Evolutionary conservation across 2,888 invertebrate genomes (phyloP).

Genomic region (Toxonevra muliebris): DNA sequence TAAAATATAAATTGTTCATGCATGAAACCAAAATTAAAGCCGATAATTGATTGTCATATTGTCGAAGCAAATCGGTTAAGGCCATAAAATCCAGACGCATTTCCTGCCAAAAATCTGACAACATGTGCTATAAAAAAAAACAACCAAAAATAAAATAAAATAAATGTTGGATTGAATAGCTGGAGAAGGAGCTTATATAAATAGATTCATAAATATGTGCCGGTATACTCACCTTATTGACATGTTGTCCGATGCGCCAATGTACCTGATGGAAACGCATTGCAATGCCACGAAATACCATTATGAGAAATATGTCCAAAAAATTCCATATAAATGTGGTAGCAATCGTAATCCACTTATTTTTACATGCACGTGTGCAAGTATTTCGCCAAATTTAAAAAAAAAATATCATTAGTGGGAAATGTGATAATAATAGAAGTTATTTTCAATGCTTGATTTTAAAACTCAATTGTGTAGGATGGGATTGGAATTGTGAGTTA

Average conservation of each 20-base stretch:
- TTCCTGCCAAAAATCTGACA: constrained; percentile 73
- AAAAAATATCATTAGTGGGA: no score
- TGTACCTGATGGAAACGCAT: constrained; percentile 73
- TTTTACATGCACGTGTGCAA: no score
- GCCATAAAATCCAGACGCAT: constrained; percentile 73
- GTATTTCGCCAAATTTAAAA: no score
- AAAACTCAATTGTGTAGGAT: no score
- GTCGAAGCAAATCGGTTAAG: constrained; percentile 70
- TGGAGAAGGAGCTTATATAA: no score
- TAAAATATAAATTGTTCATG: constrained; percentile 76
- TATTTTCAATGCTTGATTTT: no score
- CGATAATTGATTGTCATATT: constrained; percentile 71
- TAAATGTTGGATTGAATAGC: no score
- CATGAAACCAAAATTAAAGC: constrained; percentile 74
- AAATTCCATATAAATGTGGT: constrained; percentile 79
- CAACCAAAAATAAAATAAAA: no score
- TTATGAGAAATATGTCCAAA: constrained; percentile 75
- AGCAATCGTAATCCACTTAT: constrained; percentile 56
- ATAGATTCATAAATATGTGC: constrained; percentile 5
- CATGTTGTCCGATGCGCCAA: constrained; percentile 63
- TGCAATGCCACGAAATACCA: constrained; percentile 73
- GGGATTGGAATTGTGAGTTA: no score
- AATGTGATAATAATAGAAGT: no score
- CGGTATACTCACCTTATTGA: constrained; percentile 61
- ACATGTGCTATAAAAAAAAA: constrained; percentile 57